Base-by-base conservation (phyloP, 2,888 invertebrate genomes). In the Onthophagus sagittarius region DNA sequence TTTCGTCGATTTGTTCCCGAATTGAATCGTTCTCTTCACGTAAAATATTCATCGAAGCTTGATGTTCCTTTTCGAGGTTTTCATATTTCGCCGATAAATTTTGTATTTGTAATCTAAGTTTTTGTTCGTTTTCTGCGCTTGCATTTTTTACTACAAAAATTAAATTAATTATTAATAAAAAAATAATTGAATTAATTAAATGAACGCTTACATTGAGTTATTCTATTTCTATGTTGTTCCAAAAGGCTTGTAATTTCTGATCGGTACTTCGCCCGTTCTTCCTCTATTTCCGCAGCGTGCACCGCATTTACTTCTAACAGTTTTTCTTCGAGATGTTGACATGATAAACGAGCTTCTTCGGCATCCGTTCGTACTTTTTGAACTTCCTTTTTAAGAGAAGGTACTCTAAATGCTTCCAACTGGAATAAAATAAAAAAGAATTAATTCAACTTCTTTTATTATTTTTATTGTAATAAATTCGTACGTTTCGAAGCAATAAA, bases 401-500 rank as follows among this genome's bases (percentile, higher is more conserved):
- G 90, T 32, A 88, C 87, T 75, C 89, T 86, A 79, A 90, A 89
- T 69, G 89, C 91, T 81, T 90, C 89, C 80, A 91, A 85, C 90
- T 90, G 82, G 5, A 85, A 74, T 14, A n/a, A 69, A 13, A 39
- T 5, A 11, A 53, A 7, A 53, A 53, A 53, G 0, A 53, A 53
- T 53, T 53, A 53, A 53, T 9, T 53, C 39, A 1, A 23, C 23
- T 23, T 23, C 1, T 23, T 23, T 23, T 23, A 23, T 23, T 23
- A 23, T 23, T 53, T 53, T 53, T 9, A 53, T 9, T 53, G 5
- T 7, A 53, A 53, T 9, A 53, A 53, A 53, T 53, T 53, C 39
- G 7, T 53, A 53, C 39, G 5, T 53, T 53, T 2, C 39, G 7
- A 53, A 53, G 7, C 11, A 53, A 53, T 53, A 53, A 9, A 53